A percentile compares a stretch with the other conserved stretches of the same genome.
phyloP scores from a whole-genome alignment of 1,140 invertebrate species.

The Papilio helenus region DNA sequence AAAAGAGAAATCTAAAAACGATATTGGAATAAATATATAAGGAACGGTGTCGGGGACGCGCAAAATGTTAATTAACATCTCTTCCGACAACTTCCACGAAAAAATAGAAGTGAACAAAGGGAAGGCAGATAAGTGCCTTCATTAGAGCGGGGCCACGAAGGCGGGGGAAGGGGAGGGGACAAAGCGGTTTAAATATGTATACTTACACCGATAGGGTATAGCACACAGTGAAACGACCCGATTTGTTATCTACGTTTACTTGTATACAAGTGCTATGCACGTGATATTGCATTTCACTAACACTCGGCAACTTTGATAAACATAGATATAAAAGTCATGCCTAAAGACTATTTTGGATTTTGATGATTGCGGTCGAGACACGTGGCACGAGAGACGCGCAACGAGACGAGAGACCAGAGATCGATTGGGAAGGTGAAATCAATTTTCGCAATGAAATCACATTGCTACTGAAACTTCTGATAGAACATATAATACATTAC shows the following conservation, averaged over 20 bases:
- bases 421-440: no score
- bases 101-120: not conserved
- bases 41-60: not conserved
- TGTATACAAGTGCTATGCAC: not conserved
- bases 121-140: conserved; percentile 4
- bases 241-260: not conserved
- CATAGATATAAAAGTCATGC: no score
- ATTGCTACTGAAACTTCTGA: no score
- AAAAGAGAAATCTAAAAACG: not conserved
- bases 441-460: no score
- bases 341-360: no score
- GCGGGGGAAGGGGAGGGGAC: not conserved
- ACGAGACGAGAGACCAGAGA: no score
- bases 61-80: conserved; percentile 3
- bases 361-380: no score
- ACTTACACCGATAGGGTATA: not conserved
- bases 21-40: not conserved
- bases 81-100: not conserved
- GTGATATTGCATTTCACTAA: not conserved
- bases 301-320: not conserved
- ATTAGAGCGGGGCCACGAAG: not conserved
- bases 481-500: no score
- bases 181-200: conserved; percentile 5
- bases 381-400: no score
- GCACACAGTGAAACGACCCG: not conserved